These are phyloP conservation scores for Motacilla tschutschensis DNA, from an alignment of 2,113 vertebrate genomes.

Conservation along the genomic window DNA sequence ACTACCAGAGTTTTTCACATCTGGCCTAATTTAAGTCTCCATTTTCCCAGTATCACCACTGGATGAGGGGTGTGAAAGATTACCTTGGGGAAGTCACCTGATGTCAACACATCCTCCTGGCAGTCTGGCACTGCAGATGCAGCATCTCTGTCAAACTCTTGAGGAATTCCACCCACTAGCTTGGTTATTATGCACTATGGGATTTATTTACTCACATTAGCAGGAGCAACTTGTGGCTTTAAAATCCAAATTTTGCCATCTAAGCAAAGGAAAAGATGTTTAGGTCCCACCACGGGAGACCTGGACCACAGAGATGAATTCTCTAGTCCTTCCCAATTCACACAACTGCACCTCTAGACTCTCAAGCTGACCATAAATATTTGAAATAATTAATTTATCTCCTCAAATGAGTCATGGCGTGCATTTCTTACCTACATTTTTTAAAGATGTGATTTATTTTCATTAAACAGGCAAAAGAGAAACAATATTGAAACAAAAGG, in stretches of 20 bases:
- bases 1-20: neutral
- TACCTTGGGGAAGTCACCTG: neutral
- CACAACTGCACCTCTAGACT: neutral
- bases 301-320: neutral
- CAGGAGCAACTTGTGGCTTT: neutral
- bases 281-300: neutral
- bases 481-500: neutral
- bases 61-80: neutral
- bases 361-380: neutral
- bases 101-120: neutral
- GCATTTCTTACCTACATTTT: neutral
- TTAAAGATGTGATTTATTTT: neutral
- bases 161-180: neutral
- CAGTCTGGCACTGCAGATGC: neutral
- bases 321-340: neutral
- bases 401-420: neutral
- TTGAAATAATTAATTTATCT: neutral
- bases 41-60: neutral
- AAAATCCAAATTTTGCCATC: neutral
- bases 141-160: neutral
- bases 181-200: neutral
- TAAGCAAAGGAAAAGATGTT: neutral
- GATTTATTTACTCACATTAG: neutral
- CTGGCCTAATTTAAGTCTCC: neutral
- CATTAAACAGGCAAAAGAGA: neutral